phyloP scores from a whole-genome alignment of 2,888 invertebrate species.

The Hydropsyche betteni region DNA sequence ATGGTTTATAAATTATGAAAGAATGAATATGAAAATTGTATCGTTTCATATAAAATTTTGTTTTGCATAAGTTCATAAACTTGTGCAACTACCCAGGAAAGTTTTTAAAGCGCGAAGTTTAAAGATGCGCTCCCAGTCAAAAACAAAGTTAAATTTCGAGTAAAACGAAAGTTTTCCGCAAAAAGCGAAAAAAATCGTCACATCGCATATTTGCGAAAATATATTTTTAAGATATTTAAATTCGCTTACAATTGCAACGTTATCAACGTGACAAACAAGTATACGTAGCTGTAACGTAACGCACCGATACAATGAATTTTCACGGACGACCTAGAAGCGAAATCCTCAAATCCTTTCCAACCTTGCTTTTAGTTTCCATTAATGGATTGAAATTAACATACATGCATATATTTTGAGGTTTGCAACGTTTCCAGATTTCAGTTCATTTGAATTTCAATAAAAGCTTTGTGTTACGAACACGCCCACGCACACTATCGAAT shows the following conservation, averaged over 20 bases:
- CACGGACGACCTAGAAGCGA: not conserved
- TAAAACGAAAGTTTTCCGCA: no score
- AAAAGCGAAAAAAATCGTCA: no score
- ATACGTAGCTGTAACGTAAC: not conserved
- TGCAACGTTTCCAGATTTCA: not conserved
- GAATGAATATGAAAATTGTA: no score
- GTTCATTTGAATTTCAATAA: slow-evolving; percentile 13
- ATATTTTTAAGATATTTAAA: not conserved
- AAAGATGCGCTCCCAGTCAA: no score
- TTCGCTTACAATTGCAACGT: not conserved
- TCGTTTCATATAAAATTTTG: no score
- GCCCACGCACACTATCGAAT: no score
- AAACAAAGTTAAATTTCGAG: no score
- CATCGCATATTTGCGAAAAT: no score
- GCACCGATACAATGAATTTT: not conserved
- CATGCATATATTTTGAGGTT: slow-evolving; percentile 18
- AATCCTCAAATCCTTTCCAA: not conserved
- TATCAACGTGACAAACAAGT: not conserved
- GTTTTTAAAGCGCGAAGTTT: no score
- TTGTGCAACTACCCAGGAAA: no score
- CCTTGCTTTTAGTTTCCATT: slow-evolving; percentile 7
- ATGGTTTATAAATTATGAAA: no score
- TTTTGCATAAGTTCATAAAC: no score
- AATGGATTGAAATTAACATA: slow-evolving; percentile 21
- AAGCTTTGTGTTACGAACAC: not conserved